phyloP scores from a whole-genome alignment of 2,113 vertebrate species.

The Hippolais icterina region DNA sequence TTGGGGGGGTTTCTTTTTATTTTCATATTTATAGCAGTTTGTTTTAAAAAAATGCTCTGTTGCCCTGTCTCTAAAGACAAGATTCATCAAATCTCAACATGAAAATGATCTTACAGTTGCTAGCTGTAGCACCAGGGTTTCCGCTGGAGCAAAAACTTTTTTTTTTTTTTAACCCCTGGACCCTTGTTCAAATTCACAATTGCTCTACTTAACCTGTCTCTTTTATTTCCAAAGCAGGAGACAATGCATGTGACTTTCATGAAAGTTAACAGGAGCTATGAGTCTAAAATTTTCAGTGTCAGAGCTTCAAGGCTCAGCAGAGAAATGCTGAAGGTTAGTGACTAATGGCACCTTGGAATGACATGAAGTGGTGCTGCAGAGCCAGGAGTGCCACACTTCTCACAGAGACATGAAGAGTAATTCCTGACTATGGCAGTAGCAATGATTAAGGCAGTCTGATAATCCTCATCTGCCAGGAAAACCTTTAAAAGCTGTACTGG shows the following conservation, averaged over 20 bases:
- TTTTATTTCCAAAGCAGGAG: conserved; percentile 10
- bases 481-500: background rate
- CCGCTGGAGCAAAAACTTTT: background rate
- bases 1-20: background rate
- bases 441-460: conserved; percentile 25
- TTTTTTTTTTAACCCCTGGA: background rate
- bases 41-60: background rate
- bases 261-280: background rate
- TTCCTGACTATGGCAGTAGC: background rate
- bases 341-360: conserved; percentile 53
- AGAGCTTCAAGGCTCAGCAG: background rate
- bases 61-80: background rate
- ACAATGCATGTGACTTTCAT: background rate
- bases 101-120: background rate
- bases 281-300: background rate
- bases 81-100: background rate
- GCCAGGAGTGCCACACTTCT: conserved; percentile 17
- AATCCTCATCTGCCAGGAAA: background rate
- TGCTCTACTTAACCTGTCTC: background rate
- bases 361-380: conserved; percentile 18
- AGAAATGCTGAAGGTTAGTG: conserved; percentile 16
- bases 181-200: background rate
- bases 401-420: background rate
- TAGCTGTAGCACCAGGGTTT: background rate
- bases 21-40: background rate